These are phyloP conservation scores for Gymnothorax reevesii DNA, from an alignment of 2,797 vertebrate species.

Conservation along the genomic window DNA sequence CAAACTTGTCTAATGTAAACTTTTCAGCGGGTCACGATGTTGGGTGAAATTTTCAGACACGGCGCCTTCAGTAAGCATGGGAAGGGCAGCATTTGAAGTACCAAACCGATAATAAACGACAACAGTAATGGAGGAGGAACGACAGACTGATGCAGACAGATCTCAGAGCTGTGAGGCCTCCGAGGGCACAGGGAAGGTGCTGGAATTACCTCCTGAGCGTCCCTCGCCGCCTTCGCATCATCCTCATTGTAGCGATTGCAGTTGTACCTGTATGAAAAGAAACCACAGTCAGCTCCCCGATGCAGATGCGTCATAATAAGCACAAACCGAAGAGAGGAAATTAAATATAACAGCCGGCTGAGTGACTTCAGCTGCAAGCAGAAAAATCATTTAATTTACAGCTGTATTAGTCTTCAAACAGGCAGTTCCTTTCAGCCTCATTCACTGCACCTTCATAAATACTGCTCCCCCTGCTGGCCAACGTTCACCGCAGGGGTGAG, in stretches of 20 bases:
- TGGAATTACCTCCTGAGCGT: constrained; percentile 91
- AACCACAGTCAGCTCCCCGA: background rate
- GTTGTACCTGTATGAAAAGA: constrained; percentile 87
- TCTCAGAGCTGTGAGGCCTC: background rate
- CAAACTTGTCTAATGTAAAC: no score
- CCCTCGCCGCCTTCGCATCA: constrained; percentile 97
- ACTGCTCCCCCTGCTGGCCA: background rate
- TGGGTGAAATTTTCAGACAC: background rate
- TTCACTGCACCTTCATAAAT: background rate
- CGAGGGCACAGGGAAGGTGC: background rate
- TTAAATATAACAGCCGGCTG: no score
- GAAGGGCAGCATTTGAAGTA: background rate
- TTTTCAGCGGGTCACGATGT: no score
- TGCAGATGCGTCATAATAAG: background rate
- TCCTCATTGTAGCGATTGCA: constrained; percentile 99
- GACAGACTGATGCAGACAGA: background rate
- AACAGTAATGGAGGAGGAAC: background rate
- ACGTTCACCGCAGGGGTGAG: background rate
- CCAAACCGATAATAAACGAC: background rate
- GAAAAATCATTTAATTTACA: background rate
- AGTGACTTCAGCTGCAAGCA: background rate
- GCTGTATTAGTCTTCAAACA: background rate
- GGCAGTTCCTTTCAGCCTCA: background rate
- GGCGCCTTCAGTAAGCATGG: background rate
- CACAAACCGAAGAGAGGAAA: background rate